Conservation (phyloP, 2,113 vertebrate species). For the Acrocephalus kingi region DNA sequence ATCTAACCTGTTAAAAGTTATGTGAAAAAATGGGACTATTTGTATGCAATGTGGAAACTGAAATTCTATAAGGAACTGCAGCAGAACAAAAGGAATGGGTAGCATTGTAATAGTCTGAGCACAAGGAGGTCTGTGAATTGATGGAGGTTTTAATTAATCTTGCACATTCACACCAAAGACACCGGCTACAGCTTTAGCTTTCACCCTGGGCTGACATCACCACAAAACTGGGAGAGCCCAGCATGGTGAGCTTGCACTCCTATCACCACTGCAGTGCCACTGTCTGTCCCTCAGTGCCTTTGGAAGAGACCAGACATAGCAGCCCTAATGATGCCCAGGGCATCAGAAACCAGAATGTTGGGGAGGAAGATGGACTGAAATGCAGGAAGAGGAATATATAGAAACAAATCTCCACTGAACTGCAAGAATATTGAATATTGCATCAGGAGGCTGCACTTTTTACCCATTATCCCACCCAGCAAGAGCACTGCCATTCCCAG, state of each 20-base stretch:
- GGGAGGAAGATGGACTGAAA: not conserved
- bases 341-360: not conserved
- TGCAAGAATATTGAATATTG: not conserved
- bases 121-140: not conserved
- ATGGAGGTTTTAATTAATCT: not conserved
- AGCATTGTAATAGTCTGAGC: not conserved
- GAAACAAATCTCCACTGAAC: not conserved
- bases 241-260: not conserved
- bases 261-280: not conserved
- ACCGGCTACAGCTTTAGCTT: not conserved
- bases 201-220: not conserved
- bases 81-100: not conserved
- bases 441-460: not conserved
- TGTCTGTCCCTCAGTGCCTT: not conserved
- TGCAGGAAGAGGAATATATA: not conserved
- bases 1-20: not conserved
- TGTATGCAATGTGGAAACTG: not conserved
- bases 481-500: not conserved
- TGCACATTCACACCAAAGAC: not conserved
- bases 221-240: not conserved
- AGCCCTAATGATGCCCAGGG: not conserved
- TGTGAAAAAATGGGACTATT: not conserved
- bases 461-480: not conserved
- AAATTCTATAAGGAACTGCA: not conserved
- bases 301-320: not conserved